Percentiles rank a stretch among this genome's conserved stretches.
Evolutionary conservation across 2,113 vertebrate species (phyloP).

Genomic region (Elanus axillaris): DNA sequence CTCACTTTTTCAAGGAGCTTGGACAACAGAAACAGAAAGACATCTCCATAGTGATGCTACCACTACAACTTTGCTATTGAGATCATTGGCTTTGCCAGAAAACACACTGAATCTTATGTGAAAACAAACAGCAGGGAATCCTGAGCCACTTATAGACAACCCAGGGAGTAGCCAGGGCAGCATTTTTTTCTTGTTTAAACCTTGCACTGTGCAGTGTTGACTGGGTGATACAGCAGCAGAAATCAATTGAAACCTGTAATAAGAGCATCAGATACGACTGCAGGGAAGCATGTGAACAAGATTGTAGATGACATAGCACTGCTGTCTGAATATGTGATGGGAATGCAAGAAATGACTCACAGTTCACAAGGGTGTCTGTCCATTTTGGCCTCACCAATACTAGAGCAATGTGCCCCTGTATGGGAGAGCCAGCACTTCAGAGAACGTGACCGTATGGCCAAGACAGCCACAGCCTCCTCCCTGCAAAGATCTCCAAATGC

Average conservation of each 20-base stretch:
- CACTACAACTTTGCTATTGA: constrained; percentile 1
- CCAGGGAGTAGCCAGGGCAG: not conserved
- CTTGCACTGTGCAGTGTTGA: not conserved
- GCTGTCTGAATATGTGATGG: not conserved
- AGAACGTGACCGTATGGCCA: not conserved
- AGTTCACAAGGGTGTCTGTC: not conserved
- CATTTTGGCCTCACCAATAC: not conserved
- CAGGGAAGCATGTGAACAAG: not conserved
- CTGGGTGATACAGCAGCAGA: not conserved
- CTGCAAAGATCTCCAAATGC: not conserved
- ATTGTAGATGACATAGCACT: not conserved
- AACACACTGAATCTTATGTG: not conserved
- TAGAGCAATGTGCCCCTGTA: not conserved
- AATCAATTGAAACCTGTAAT: constrained; percentile 42
- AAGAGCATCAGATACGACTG: not conserved
- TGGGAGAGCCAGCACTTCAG: not conserved
- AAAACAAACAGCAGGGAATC: constrained; percentile 40
- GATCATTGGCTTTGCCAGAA: not conserved
- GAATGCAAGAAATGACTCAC: not conserved
- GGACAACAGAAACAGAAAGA: not conserved
- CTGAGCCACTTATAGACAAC: not conserved
- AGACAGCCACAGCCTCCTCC: not conserved
- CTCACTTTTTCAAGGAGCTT: not conserved
- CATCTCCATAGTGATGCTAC: not conserved
- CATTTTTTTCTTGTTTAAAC: constrained; percentile 6